Percentiles rank a stretch among this genome's conserved stretches.
Conservation (phyloP, 1,140 invertebrate genomes). For the Drosophila ananassae region DNA sequence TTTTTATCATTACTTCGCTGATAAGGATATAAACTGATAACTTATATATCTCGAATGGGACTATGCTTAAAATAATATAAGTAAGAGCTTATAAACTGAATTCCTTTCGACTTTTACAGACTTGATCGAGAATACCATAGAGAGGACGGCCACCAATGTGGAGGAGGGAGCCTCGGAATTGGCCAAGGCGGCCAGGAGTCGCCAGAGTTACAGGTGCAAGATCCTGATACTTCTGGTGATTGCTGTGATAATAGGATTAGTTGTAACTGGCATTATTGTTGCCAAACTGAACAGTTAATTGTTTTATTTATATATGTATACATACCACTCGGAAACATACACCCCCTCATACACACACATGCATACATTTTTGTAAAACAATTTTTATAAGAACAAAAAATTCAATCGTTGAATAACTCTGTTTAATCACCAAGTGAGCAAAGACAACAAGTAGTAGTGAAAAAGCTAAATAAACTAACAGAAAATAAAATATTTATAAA, state of each 20-base stretch:
- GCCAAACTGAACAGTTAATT: conserved; percentile 85
- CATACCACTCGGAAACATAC: conserved; percentile 20
- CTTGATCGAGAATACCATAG: conserved; percentile 94
- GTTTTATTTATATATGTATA: conserved; percentile 56
- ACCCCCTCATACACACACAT: conserved; percentile 36
- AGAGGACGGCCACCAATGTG: conserved; percentile 90
- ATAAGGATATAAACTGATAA: conserved; percentile 3
- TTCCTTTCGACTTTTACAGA: conserved; percentile 85
- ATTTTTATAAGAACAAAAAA: conserved; percentile 65
- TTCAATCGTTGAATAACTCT: conserved; percentile 48
- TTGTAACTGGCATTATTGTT: conserved; percentile 88
- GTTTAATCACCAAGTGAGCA: conserved; percentile 79
- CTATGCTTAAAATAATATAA: neutral
- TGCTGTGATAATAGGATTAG: conserved; percentile 87
- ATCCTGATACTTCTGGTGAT: conserved; percentile 88
- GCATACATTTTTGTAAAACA: conserved; percentile 66
- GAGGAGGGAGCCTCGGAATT: conserved; percentile 91
- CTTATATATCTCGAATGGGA: neutral
- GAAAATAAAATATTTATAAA: conserved; percentile 58
- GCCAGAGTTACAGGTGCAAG: conserved; percentile 89
- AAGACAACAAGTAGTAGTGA: conserved; percentile 59
- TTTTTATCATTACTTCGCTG: neutral
- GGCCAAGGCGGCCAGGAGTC: conserved; percentile 91
- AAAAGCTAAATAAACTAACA: conserved; percentile 42
- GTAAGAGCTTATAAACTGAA: neutral